Evolutionary conservation across 1,140 invertebrate genomes (phyloP).

Genomic region (Chironomus striatipennis): DNA sequence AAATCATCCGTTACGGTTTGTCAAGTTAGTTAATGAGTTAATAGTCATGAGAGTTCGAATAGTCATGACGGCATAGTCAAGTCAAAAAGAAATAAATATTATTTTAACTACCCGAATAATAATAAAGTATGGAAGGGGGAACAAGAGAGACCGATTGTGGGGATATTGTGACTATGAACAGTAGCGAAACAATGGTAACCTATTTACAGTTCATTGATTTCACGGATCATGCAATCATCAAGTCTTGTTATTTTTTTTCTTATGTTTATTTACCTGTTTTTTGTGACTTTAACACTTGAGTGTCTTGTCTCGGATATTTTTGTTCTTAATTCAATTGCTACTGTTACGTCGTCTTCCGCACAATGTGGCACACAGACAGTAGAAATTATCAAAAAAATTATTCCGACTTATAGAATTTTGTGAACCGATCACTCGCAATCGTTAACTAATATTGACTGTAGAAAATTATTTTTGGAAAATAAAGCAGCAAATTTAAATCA

Average conservation of each 20-base stretch:
- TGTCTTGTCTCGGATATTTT: too few species aligned
- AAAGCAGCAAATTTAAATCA: too few species aligned
- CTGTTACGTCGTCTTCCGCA: background rate
- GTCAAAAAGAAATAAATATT: slow-evolving; percentile 14
- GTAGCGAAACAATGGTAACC: background rate
- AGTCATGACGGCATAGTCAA: background rate
- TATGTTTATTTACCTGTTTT: background rate
- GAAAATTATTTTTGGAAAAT: too few species aligned
- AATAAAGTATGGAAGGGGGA: background rate
- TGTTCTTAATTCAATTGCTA: background rate
- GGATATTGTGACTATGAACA: background rate
- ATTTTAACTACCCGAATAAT: slow-evolving; percentile 11
- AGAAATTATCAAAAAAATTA: background rate
- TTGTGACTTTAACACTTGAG: background rate
- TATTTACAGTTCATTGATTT: slow-evolving; percentile 23
- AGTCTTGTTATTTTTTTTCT: too few species aligned
- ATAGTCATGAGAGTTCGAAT: slow-evolving; percentile 10
- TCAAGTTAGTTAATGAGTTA: slow-evolving; percentile 21
- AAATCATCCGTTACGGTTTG: slow-evolving; percentile 23
- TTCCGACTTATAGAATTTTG: background rate
- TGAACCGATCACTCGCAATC: slow-evolving; percentile 11
- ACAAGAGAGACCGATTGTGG: background rate
- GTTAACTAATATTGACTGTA: slow-evolving; percentile 19
- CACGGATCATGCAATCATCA: slow-evolving; percentile 13
- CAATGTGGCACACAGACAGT: background rate